Evolutionary conservation across 2,797 vertebrate genomes (phyloP).

Genomic region (Macrochelys suwanniensis): DNA sequence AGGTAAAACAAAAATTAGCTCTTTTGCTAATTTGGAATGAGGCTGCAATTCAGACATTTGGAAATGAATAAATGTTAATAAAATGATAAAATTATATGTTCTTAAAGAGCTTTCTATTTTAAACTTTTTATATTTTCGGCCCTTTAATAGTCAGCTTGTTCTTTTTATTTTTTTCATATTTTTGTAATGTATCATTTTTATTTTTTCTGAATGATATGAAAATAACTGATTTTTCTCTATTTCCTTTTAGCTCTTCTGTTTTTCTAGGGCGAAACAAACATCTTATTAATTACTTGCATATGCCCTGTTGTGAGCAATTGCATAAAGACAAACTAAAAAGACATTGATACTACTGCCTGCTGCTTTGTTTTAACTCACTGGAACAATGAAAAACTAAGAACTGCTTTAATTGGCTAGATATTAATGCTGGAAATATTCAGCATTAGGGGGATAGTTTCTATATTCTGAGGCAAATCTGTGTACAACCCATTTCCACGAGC

Average conservation of each 20-base stretch:
- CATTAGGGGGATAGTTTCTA: neutral
- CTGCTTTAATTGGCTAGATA: neutral
- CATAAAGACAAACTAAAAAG: neutral
- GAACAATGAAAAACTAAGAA: neutral
- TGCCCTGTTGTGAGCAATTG: neutral
- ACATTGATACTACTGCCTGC: neutral
- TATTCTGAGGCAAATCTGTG: neutral
- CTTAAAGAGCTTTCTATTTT: neutral
- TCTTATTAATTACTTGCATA: conserved; percentile 6
- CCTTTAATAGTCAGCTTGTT: neutral
- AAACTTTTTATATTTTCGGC: neutral
- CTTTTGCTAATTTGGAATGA: neutral
- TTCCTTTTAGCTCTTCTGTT: neutral
- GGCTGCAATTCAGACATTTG: neutral
- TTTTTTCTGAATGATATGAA: rapidly evolving
- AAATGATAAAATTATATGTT: neutral
- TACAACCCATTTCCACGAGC: neutral
- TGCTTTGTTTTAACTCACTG: conserved; percentile 16
- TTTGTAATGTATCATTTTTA: neutral
- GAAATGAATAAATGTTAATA: neutral
- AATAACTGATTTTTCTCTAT: neutral
- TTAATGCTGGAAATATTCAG: neutral
- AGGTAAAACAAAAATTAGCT: neutral
- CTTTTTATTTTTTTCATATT: neutral
- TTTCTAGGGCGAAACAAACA: neutral